Conservation (phyloP, 2,888 invertebrate genomes). For the Bhutanitis thaidina region DNA sequence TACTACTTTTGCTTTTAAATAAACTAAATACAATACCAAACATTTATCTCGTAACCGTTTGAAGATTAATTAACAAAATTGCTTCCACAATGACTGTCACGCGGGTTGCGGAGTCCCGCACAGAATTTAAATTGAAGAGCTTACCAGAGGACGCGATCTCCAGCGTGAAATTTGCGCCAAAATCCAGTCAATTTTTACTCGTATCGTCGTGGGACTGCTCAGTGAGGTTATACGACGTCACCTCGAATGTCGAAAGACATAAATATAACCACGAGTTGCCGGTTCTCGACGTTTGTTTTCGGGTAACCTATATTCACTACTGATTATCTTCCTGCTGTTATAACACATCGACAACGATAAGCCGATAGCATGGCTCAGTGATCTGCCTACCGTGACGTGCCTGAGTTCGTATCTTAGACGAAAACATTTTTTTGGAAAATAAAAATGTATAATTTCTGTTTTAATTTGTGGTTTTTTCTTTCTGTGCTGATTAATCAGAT, state of each 20-base stretch:
- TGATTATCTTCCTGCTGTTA: no score
- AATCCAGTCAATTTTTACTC: conserved; percentile 94
- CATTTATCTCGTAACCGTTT: conserved; percentile 3
- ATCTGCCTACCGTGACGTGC: no score
- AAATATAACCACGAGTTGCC: conserved; percentile 94
- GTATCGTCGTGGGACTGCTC: conserved; percentile 98
- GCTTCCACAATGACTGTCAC: conserved; percentile 79
- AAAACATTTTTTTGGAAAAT: no score
- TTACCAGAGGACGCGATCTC: conserved; percentile 96
- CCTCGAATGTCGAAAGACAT: conserved; percentile 90
- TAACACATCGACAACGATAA: no score
- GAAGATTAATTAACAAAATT: conserved; percentile 59
- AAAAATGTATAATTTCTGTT: no score
- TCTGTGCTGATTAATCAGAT: no score
- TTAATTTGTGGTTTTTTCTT: no score
- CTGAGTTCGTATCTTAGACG: no score
- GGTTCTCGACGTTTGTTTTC: conserved; percentile 94
- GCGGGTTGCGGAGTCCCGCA: conserved; percentile 86
- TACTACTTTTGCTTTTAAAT: conserved; percentile 1
- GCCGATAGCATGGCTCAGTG: no score
- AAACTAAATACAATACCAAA: not conserved
- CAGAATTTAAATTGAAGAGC: conserved; percentile 93
- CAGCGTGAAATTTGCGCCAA: conserved; percentile 96
- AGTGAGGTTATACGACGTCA: conserved; percentile 96
- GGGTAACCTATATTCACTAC: conserved; percentile 75